These are phyloP conservation scores for Gymnocypris eckloni DNA, from an alignment of 2,797 vertebrate genomes.

Conservation along the genomic window DNA sequence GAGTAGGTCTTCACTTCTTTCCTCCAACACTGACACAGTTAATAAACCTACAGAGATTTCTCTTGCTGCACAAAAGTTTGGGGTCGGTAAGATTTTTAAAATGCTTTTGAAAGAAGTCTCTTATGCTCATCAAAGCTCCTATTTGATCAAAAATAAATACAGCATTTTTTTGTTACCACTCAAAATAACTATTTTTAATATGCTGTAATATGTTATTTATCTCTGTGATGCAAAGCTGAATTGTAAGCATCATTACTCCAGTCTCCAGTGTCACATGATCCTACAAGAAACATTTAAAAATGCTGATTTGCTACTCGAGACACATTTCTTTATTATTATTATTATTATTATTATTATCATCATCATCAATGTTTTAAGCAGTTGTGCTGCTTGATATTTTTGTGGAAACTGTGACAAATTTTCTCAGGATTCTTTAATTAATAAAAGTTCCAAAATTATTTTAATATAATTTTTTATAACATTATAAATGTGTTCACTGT, in stretches of 20 bases:
- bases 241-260: neutral
- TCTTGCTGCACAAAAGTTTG: neutral
- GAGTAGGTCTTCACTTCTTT: slow-evolving; percentile 75
- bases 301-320: neutral
- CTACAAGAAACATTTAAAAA: neutral
- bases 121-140: neutral
- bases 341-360: neutral
- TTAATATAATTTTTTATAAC: neutral
- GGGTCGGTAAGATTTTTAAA: neutral
- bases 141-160: neutral
- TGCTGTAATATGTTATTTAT: neutral
- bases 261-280: neutral
- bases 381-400: too few relatives aligned
- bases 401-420: too few relatives aligned
- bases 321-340: neutral
- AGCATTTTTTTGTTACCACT: neutral
- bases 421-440: neutral
- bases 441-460: neutral
- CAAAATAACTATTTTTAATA: neutral
- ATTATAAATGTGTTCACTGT: neutral
- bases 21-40: neutral
- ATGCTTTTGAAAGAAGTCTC: neutral
- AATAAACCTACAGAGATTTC: neutral
- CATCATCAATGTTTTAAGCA: too few relatives aligned
- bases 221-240: neutral